These are phyloP conservation scores for Stenodema calcarata DNA, from an alignment of 2,888 invertebrate genomes.

Conservation along the genomic window DNA sequence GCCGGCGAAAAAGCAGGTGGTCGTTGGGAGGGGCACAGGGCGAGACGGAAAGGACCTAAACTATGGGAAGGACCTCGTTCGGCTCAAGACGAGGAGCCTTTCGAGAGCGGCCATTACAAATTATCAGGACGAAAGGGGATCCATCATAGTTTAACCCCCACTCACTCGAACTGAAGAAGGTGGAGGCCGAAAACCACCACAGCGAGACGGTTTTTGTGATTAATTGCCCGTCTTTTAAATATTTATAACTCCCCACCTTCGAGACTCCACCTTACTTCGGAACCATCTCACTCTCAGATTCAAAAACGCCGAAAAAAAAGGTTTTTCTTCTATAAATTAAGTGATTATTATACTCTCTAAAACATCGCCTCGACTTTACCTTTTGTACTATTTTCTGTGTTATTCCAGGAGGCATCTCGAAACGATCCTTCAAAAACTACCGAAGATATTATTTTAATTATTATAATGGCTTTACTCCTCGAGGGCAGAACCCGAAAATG, in stretches of 20 bases:
- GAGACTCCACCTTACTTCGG: background rate
- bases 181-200: background rate
- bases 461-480: background rate
- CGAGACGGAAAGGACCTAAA: background rate
- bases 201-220: conserved; percentile 1
- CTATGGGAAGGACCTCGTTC: background rate
- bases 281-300: background rate
- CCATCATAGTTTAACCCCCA: conserved; percentile 35
- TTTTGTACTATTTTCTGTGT: background rate
- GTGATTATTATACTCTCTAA: conserved; percentile 23
- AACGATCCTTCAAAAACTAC: background rate
- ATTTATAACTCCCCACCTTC: conserved; percentile 24
- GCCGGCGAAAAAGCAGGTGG: background rate
- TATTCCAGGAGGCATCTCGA: background rate
- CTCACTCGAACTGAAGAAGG: background rate
- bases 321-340: conserved; percentile 24
- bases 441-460: conserved; percentile 1
- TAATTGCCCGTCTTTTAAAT: conserved; percentile 29
- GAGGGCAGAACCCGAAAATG: background rate
- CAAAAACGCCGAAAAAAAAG: background rate
- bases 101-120: conserved; percentile 38
- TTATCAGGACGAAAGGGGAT: conserved; percentile 16
- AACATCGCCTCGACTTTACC: background rate
- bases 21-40: background rate
- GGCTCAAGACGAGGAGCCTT: conserved; percentile 35